phyloP scores from a whole-genome alignment of 2,797 vertebrate genomes.

The Hylomyscus alleni region DNA sequence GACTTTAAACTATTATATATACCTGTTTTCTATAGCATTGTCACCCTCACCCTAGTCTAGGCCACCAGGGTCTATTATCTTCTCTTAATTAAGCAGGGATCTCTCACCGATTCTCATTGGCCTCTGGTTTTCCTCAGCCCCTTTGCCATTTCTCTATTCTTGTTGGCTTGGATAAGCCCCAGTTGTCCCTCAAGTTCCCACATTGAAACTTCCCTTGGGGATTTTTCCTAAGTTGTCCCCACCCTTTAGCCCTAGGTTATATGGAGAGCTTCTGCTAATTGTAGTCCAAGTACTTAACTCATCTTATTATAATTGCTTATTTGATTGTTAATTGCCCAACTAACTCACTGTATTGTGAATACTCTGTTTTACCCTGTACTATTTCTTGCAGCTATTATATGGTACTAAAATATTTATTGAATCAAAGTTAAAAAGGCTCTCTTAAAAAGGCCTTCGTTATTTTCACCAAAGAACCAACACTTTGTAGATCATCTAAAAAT shows the following conservation, averaged over 20 bases:
- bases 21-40: slow-evolving; percentile 12
- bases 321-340: slow-evolving; percentile 61
- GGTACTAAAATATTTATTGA: slow-evolving; percentile 64
- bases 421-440: slow-evolving; percentile 60
- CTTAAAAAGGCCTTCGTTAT: slow-evolving; percentile 64
- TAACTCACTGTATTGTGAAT: slow-evolving; percentile 31
- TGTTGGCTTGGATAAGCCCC: not conserved
- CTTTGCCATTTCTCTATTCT: slow-evolving; percentile 18
- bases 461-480: slow-evolving; percentile 42
- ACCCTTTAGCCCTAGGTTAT: not conserved
- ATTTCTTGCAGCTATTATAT: slow-evolving; percentile 51
- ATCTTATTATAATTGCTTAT: slow-evolving; percentile 60
- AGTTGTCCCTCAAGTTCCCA: not conserved
- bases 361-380: slow-evolving; percentile 17
- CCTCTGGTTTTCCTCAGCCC: not conserved
- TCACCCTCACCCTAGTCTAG: not conserved
- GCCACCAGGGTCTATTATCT: not conserved
- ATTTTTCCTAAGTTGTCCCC: slow-evolving; percentile 9
- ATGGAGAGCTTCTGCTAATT: not conserved
- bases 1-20: not conserved
- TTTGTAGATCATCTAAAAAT: slow-evolving; percentile 76
- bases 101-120: not conserved
- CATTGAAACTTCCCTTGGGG: slow-evolving; percentile 23
- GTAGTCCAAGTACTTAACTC: slow-evolving; percentile 35
- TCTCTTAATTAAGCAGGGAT: not conserved